A percentile compares a stretch with the other conserved stretches of the same genome.
Conservation (phyloP, 2,888 invertebrate genomes). For the Trissolcus japonicus region DNA sequence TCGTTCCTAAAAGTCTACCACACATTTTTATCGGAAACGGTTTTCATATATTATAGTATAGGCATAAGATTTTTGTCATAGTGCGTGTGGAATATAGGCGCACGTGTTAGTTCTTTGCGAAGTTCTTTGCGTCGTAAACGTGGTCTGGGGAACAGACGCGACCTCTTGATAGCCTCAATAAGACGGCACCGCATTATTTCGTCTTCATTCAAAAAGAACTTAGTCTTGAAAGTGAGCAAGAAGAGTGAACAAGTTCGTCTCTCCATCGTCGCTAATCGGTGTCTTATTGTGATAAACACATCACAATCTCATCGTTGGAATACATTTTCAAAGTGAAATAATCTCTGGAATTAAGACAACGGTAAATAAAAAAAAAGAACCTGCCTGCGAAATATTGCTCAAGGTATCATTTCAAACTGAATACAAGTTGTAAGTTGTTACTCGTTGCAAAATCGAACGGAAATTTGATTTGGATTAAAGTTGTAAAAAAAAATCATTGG, state of each 20-base stretch:
- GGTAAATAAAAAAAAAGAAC: too few relatives aligned
- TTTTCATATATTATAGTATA: background rate
- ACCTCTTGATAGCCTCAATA: conserved; percentile 55
- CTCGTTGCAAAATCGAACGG: too few relatives aligned
- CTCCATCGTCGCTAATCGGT: background rate
- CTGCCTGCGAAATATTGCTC: too few relatives aligned
- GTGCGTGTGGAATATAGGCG: conserved; percentile 19
- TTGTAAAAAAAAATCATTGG: too few relatives aligned
- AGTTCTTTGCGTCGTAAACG: conserved; percentile 25
- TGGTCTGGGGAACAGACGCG: conserved; percentile 52
- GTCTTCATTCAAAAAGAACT: conserved; percentile 48
- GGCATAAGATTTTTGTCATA: conserved; percentile 1
- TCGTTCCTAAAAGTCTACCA: too few relatives aligned
- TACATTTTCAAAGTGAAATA: background rate
- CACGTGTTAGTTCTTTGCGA: conserved; percentile 39
- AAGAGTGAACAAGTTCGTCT: conserved; percentile 17
- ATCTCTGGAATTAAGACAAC: too few relatives aligned
- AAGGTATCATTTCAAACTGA: too few relatives aligned
- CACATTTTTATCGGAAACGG: background rate
- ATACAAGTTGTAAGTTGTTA: too few relatives aligned
- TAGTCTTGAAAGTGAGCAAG: conserved; percentile 42
- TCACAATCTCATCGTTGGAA: background rate
- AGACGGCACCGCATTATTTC: conserved; percentile 41
- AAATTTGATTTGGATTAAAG: too few relatives aligned
- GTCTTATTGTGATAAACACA: background rate